Percentiles rank a stretch among this genome's conserved stretches.
Evolutionary conservation across 2,888 invertebrate species (phyloP).

Genomic region (Aspidiotus destructor): DNA sequence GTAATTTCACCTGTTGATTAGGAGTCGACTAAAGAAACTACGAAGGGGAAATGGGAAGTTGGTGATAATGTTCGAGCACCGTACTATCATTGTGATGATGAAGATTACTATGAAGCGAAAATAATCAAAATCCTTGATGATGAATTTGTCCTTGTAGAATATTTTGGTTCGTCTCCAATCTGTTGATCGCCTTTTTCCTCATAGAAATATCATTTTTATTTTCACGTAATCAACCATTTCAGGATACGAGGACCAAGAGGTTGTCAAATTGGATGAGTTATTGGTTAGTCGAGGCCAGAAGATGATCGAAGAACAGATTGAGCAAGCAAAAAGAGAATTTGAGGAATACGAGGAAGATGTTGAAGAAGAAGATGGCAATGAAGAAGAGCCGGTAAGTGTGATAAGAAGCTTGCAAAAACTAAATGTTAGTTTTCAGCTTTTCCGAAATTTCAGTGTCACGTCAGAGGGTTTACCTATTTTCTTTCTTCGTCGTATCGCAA

Average conservation of each 20-base stretch:
- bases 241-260: conserved; percentile 16
- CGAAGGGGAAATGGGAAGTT: neutral
- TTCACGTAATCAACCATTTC: neutral
- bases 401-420: neutral
- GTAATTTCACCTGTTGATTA: too few species aligned
- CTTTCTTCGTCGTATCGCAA: neutral
- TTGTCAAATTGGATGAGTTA: conserved; percentile 3
- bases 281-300: conserved; percentile 11
- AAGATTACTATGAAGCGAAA: conserved; percentile 18
- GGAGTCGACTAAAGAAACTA: too few species aligned
- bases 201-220: neutral
- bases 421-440: too few species aligned
- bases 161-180: neutral
- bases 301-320: conserved; percentile 8
- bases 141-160: neutral
- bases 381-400: neutral
- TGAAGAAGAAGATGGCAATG: neutral
- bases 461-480: conserved; percentile 1
- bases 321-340: neutral
- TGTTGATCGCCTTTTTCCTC: too few species aligned
- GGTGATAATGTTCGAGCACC: conserved; percentile 17
- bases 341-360: neutral
- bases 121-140: conserved; percentile 9
- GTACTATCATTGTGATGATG: neutral
- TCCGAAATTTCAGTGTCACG: too few species aligned